Evolutionary conservation across 92 coral and sea anemone species (phyloP).

Genomic region (Zoanthus solanderi): DNA sequence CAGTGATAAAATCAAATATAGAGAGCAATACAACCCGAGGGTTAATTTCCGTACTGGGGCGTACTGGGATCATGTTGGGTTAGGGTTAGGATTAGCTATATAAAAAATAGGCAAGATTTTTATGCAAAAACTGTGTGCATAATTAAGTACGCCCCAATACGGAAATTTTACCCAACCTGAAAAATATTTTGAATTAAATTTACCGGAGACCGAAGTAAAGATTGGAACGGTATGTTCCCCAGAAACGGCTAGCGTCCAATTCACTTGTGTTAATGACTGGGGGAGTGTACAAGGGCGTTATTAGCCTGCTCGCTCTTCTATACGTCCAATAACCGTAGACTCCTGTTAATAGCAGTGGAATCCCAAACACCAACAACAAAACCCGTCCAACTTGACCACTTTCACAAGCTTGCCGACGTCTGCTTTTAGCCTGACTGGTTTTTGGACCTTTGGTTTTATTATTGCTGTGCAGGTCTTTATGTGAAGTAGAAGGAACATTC

Average conservation of each 20-base stretch:
- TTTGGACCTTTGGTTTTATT: slow-evolving; percentile 7
- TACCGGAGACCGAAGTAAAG: slow-evolving; percentile 94
- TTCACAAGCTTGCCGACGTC: background rate
- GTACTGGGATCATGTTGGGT: too few relatives aligned
- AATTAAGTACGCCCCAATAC: too few relatives aligned
- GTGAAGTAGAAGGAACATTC: background rate
- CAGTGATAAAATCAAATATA: too few relatives aligned
- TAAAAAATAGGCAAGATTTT: too few relatives aligned
- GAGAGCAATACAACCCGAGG: background rate
- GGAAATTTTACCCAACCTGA: background rate
- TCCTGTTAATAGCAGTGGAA: slow-evolving; percentile 54
- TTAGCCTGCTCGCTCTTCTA: slow-evolving; percentile 68
- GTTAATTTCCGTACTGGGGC: too few relatives aligned
- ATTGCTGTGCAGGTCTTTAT: background rate
- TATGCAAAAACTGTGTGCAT: too few relatives aligned
- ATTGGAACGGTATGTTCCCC: slow-evolving; percentile 98
- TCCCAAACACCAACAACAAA: slow-evolving; percentile 22
- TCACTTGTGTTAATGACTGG: slow-evolving; percentile 78
- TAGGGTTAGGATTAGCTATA: too few relatives aligned
- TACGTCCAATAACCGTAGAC: slow-evolving; percentile 78
- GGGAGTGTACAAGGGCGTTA: slow-evolving; percentile 85
- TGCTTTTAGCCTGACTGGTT: slow-evolving; percentile 18
- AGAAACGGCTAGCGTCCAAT: slow-evolving; percentile 80
- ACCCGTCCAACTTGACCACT: background rate
- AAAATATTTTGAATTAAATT: background rate